Conservation (phyloP, 2,888 invertebrate species). For the Brenthis ino region DNA sequence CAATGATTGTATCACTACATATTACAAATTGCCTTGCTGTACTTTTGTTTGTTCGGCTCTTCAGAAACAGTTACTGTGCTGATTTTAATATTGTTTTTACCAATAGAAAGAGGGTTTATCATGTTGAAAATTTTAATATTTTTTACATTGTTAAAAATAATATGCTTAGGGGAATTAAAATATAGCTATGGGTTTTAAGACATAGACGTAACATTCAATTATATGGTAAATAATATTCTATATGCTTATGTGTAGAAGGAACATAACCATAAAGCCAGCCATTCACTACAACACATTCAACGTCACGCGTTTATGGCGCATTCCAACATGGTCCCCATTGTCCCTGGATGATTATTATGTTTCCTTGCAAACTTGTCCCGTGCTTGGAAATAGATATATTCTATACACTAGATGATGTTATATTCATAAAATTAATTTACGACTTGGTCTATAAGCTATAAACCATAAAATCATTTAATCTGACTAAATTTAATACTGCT, state of each 20-base stretch:
- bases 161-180: not conserved
- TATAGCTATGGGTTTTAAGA: not conserved
- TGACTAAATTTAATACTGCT: too few relatives aligned
- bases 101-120: too few relatives aligned
- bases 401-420: too few relatives aligned
- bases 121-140: too few relatives aligned
- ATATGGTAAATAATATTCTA: not conserved
- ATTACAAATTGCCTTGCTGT: too few relatives aligned
- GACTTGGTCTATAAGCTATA: too few relatives aligned
- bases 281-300: conserved; percentile 27
- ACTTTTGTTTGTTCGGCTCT: conserved; percentile 18
- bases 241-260: conserved; percentile 13
- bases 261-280: conserved; percentile 19
- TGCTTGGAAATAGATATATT: not conserved
- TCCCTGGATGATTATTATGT: conserved; percentile 33
- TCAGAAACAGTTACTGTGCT: too few relatives aligned
- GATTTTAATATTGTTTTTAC: too few relatives aligned
- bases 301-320: conserved; percentile 50
- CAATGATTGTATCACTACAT: too few relatives aligned
- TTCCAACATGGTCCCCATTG: conserved; percentile 49
- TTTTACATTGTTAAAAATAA: conserved; percentile 9
- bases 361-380: conserved; percentile 19
- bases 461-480: too few relatives aligned
- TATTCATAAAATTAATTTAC: too few relatives aligned
- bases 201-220: not conserved